These are phyloP conservation scores for Catharus bicknelli DNA, from an alignment of 2,113 vertebrate species.

Conservation along the genomic window DNA sequence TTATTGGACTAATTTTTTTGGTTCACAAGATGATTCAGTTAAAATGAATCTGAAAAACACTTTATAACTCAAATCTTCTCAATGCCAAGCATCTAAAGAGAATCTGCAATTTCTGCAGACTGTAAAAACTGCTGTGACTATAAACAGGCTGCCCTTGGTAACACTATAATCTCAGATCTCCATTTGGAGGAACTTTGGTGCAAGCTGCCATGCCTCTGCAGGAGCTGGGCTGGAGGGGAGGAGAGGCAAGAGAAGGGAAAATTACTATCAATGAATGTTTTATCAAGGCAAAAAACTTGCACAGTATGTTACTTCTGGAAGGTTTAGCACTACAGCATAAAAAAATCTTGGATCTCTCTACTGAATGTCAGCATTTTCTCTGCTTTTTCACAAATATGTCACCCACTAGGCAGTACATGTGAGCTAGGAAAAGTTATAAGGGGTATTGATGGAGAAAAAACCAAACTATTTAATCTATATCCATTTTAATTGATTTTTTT, in stretches of 20 bases:
- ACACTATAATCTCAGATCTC: background rate
- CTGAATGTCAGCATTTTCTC: background rate
- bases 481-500: background rate
- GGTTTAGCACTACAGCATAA: background rate
- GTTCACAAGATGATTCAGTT: background rate
- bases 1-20: background rate
- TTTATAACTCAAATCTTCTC: background rate
- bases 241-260: background rate
- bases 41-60: background rate
- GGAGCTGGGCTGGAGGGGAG: background rate
- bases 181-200: background rate
- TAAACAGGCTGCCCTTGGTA: background rate
- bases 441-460: background rate
- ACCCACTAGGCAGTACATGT: background rate
- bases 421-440: background rate
- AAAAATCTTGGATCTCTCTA: background rate
- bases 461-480: background rate
- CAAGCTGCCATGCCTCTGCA: background rate
- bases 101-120: background rate
- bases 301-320: slow-evolving; percentile 2
- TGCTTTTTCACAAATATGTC: background rate
- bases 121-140: background rate
- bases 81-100: background rate
- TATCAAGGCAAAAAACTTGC: background rate
- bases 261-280: slow-evolving; percentile 4